These are phyloP conservation scores for Trachelus troglodyta DNA, from an alignment of 2,888 invertebrate species.

Conservation along the genomic window DNA sequence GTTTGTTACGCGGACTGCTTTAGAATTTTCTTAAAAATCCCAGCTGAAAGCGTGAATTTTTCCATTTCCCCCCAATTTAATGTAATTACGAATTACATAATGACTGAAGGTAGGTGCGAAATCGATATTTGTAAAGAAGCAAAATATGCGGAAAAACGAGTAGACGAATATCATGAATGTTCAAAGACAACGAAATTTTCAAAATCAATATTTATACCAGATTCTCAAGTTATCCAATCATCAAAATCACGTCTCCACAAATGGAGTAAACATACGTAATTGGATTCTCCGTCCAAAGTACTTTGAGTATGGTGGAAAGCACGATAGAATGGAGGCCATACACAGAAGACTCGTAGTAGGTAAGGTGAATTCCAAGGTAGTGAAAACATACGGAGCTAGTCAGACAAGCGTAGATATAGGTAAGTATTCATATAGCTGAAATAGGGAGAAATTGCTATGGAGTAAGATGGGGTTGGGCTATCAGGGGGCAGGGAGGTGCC, in stretches of 20 bases:
- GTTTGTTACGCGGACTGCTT: background rate
- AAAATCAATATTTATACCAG: background rate
- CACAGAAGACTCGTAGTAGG: background rate
- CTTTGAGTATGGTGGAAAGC: background rate
- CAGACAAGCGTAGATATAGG: background rate
- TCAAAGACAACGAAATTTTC: background rate
- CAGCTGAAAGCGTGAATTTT: background rate
- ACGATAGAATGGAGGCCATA: background rate
- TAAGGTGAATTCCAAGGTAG: background rate
- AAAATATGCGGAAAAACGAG: too few species aligned
- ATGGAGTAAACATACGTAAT: background rate
- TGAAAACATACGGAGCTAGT: background rate
- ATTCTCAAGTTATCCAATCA: background rate
- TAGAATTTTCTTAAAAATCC: background rate
- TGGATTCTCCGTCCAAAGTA: background rate
- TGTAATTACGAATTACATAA: background rate
- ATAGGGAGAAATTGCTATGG: background rate
- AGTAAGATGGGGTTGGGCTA: background rate
- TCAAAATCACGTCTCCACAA: background rate
- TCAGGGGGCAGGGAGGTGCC: too few species aligned
- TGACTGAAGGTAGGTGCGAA: too few species aligned
- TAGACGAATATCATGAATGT: background rate
- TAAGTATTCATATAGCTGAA: background rate
- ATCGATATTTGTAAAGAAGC: too few species aligned
- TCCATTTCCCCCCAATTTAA: background rate